Evolutionary conservation across 2,888 invertebrate species (phyloP).

Genomic region (Eulithis prunata): DNA sequence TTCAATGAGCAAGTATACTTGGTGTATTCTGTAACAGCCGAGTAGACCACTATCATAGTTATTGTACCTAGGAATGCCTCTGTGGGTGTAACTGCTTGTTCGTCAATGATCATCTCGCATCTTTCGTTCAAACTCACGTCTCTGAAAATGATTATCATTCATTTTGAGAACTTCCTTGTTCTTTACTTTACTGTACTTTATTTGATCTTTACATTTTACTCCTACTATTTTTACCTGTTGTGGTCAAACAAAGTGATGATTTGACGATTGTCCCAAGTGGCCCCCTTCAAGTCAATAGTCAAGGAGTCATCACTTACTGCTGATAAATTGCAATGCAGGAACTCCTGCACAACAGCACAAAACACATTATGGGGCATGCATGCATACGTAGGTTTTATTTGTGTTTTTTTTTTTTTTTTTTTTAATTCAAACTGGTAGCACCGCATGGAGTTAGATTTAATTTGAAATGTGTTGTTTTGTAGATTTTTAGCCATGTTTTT

Average conservation of each 20-base stretch:
- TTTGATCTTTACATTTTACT: not conserved
- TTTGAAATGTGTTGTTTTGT: too few species aligned
- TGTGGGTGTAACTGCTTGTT: slow-evolving; percentile 52
- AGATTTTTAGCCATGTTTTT: too few species aligned
- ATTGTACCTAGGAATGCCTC: slow-evolving; percentile 55
- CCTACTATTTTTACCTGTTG: slow-evolving; percentile 53
- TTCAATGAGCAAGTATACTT: slow-evolving; percentile 73
- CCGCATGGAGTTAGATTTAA: too few species aligned
- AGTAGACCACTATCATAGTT: slow-evolving; percentile 76
- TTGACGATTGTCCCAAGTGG: slow-evolving; percentile 78
- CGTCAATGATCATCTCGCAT: slow-evolving; percentile 57
- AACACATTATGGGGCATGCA: not conserved
- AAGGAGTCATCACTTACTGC: slow-evolving; percentile 67
- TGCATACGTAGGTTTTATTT: too few species aligned
- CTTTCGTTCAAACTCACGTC: slow-evolving; percentile 64
- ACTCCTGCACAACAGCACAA: slow-evolving; percentile 55
- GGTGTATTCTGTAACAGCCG: slow-evolving; percentile 80
- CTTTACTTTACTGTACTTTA: not conserved
- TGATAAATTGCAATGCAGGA: slow-evolving; percentile 57
- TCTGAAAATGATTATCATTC: slow-evolving; percentile 44
- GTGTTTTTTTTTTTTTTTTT: too few species aligned
- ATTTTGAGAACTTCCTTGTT: not conserved
- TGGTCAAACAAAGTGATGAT: slow-evolving; percentile 69
- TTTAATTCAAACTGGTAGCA: too few species aligned
- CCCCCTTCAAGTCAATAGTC: slow-evolving; percentile 63